Evolutionary conservation across 1,140 invertebrate genomes (phyloP), one percentile per base, ranked within the genome.

Genomic region (Leptinotarsa defecta): DNA sequence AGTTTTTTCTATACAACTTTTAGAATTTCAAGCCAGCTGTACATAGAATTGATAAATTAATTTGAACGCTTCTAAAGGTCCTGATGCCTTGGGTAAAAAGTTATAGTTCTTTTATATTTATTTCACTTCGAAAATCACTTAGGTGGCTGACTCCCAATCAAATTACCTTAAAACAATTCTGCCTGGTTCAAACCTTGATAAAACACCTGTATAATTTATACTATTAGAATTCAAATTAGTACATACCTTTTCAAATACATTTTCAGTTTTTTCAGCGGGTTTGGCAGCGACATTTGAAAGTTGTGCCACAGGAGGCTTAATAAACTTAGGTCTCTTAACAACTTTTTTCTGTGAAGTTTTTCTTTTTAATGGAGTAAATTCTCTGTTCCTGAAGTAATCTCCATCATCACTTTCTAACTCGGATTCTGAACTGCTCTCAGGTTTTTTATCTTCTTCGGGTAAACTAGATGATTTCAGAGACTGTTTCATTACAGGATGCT

Each of bases 321-420:
- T 84, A 81, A 92, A 90, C 79, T 91, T 92, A 2, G 90, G 89
- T 79, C 90, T 89, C 87, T 94, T 91, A 65, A 90, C 80, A 78
- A 84, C 85, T 78, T 88, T 90, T 63, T 86, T 90, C 48, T 90
- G 87, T n/a, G 85, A 83, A 65, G 88, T 82, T 85, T 87, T 88
- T 80, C 90, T 87, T 84, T 91, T 92, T 48, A 85, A 70, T 49
- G 89, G 87, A 73, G 88, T 86, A 73, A 64, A 65, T 48, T 73
- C 71, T 24, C 61, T 64, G 88, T 87, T 76, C 87, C 81, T 71
- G 80, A 81, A 17, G 48, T 24, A 83, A 79, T 83, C 78, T 71
- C 81, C 90, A 75, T 88, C 87, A 74, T 92, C 92, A 85, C 91
- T 94, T 83, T 95, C 94, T 77, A 95, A 86, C 87, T 95, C 94